Base-by-base conservation (phyloP, 53 echinoderm and acorn worm genomes). In the Holothuria scabra region DNA sequence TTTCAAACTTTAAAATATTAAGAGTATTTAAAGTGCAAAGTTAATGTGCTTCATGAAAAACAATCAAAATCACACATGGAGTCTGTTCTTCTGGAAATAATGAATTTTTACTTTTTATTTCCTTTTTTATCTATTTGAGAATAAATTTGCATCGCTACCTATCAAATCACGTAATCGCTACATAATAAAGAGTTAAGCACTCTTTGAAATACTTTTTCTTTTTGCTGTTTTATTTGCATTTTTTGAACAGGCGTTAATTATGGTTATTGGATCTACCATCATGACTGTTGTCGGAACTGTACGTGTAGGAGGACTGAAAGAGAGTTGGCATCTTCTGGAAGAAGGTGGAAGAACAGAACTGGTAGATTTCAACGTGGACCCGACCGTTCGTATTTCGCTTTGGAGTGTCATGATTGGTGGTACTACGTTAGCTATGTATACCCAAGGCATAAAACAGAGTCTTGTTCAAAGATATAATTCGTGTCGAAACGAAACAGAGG, bases 381-480 rank as follows among this genome's bases (percentile, higher is more conserved):
- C 30, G 26, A 63, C 64, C 64, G 26, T 25, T 28, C 48, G 48
- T 46, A 16, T 49, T 22, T 41, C 74, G 0, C 18, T 74, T 74
- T 74, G 74, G 74, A 49, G 48, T 23, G 21, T 74, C 46, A 44
- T 74, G 46, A 46, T 74, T 10, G 74, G 74, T 10, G 74, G 74
- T 22, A 11, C 13, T 18, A 11, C 49, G 20, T 1, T 74, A 9
- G 13, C n/a, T 34, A 46, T 46, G 4, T 41, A 28, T 13, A n/a
- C 48, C 0, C 8, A 4, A 5, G 74, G 74, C 13, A 46, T 41
- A 12, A 49, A 46, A 13, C 74, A 74, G 74, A 49, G 22, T 44
- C 28, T 49, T 22, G 46, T 74, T 1, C 74, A 74, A 20, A 46
- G 48, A 8, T 74, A 74, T 55, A 74, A 44, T 16, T 74, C 74